Conservation (phyloP, 2,888 invertebrate genomes). For the Aphidius colemani region DNA sequence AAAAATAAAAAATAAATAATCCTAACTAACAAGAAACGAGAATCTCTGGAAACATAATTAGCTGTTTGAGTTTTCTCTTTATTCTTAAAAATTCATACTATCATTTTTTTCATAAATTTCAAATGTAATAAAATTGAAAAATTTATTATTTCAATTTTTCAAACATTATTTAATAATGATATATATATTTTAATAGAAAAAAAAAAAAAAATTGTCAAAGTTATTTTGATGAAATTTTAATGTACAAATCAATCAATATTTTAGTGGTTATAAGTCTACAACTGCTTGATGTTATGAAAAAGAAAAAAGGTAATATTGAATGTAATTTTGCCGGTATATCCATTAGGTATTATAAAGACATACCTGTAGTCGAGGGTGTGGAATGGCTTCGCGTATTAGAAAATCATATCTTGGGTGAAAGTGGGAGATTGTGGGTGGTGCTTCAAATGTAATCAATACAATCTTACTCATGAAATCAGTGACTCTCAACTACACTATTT, state of each 20-base stretch:
- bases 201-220: no score
- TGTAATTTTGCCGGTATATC: slow-evolving; percentile 51
- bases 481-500: slow-evolving; percentile 48
- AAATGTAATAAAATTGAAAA: no score
- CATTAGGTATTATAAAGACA: slow-evolving; percentile 36
- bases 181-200: no score
- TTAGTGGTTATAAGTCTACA: no score
- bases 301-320: slow-evolving; percentile 52
- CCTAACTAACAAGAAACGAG: slow-evolving; percentile 55
- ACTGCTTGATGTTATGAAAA: slow-evolving; percentile 24
- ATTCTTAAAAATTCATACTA: background rate
- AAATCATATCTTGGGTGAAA: slow-evolving; percentile 52
- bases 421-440: slow-evolving; percentile 30
- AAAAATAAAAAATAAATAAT: no score
- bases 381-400: slow-evolving; percentile 46
- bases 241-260: no score
- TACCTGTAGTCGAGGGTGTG: slow-evolving; percentile 28
- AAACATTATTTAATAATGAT: slow-evolving; percentile 14
- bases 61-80: slow-evolving; percentile 43
- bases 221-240: no score
- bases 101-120: no score
- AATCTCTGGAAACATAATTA: slow-evolving; percentile 58
- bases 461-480: slow-evolving; percentile 48
- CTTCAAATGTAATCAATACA: slow-evolving; percentile 55
- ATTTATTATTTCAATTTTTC: slow-evolving; percentile 1